Base-by-base conservation (phyloP, 92 coral and sea anemone species). In the Zoanthus sociatus region DNA sequence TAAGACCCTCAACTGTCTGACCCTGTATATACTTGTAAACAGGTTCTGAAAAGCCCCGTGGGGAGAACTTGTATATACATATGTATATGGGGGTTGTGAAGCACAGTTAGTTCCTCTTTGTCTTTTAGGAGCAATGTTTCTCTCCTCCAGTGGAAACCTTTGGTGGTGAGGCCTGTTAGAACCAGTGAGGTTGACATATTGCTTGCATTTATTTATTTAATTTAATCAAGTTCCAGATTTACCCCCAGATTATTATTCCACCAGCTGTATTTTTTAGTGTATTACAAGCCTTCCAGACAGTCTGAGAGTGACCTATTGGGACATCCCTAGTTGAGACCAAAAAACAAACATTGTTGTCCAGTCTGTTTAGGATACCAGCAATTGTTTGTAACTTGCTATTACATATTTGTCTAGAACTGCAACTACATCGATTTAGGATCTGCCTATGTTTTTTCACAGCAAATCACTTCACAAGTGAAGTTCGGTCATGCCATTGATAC, bases 141-240 rank as follows among this genome's bases (percentile, higher is more conserved):
- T 70, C 75, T 70, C 75, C 75, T 70, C 75, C 75, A 70, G 42
- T 70, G 75, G 75, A 70, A 70, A 70, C 75, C 46, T 70, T 70
- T 70, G 75, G 75, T 70, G 75, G 75, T 70, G 3, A 21, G 75
- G 75, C 77, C 77, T 73, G 77, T 73, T 73, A 12, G 54, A 73
- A 73, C 7, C 77, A 73, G 16, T 73, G 77, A 73, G 54, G 77
- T 73, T 11, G 77, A 73, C 77, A 73, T 73, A 18, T 73, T 73
- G 77, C 77, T 73, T 73, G 77, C 16, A 11, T 73, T 73, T 73
- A 73, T 42, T 73, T 73, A 18, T 73, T 12, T 73, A 73, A 73
- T 73, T 73, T 18, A 73, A 73, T 73, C 77, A 73, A 73, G 77
- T 73, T 73, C 54, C 77, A 73, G 77, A 73, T 73, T 73, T 73